phyloP scores from a whole-genome alignment of 2,113 vertebrate species.

The Plecturocebus donacophilus region DNA sequence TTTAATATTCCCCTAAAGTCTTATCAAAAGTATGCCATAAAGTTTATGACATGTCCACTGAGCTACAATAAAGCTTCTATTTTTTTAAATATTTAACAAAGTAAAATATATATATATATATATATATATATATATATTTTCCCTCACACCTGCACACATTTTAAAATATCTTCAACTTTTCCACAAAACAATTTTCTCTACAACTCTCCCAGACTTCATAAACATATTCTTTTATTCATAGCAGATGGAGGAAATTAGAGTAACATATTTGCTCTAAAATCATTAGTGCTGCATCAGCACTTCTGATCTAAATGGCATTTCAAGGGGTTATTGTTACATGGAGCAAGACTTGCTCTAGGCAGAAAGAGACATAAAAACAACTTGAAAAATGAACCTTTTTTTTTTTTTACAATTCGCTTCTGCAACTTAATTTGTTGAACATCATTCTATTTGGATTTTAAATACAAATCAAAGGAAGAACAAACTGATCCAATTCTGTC shows the following conservation, averaged over 20 bases:
- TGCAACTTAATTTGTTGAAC: constrained; percentile 27
- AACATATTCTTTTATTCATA: constrained; percentile 64
- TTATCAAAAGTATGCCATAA: neutral
- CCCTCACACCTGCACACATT: constrained; percentile 56
- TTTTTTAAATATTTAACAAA: constrained; percentile 34
- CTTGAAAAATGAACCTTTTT: neutral
- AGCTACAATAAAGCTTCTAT: neutral
- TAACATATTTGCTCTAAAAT: constrained; percentile 71
- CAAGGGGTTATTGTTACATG: constrained; percentile 62
- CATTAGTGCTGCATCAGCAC: constrained; percentile 69
- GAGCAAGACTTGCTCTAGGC: constrained; percentile 63
- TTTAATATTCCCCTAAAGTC: neutral
- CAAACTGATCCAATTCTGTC: neutral
- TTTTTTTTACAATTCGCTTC: constrained; percentile 41
- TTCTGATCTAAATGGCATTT: constrained; percentile 62
- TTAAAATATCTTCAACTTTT: constrained; percentile 51
- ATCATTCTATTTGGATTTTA: neutral
- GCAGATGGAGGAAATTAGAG: constrained; percentile 76
- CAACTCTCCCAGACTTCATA: constrained; percentile 57
- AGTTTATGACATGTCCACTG: neutral
- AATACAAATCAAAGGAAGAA: neutral
- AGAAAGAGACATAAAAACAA: constrained; percentile 57
- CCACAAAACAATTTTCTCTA: constrained; percentile 55
- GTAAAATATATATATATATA: neutral
- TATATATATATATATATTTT: too few species aligned